These are phyloP conservation scores for Anguilla pacifica DNA, from an alignment of 2,797 vertebrate genomes.

Conservation along the genomic window DNA sequence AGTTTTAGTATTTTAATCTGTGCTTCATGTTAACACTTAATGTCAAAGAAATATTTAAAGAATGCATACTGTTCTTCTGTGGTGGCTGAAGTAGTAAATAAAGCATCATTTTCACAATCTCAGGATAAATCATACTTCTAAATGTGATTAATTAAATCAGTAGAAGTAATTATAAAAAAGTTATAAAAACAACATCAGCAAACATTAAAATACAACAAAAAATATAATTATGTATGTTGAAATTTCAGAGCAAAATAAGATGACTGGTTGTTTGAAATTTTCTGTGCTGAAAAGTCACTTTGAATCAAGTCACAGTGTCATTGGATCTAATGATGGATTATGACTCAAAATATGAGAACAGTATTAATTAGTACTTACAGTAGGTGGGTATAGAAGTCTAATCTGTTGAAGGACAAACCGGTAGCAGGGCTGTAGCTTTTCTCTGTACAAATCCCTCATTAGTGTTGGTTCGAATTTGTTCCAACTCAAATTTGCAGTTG, in stretches of 20 bases:
- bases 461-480: neutral
- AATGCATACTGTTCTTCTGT: neutral
- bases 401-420: neutral
- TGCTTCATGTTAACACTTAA: neutral
- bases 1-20: neutral
- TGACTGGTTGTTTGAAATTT: conserved; percentile 3
- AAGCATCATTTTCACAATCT: neutral
- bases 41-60: neutral
- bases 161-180: conserved; percentile 33
- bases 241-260: neutral
- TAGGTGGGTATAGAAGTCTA: neutral
- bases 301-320: conserved; percentile 52
- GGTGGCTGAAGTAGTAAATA: neutral
- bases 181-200: neutral
- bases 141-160: conserved; percentile 39
- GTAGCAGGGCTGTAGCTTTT: neutral
- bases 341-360: conserved; percentile 45
- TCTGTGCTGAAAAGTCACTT: conserved; percentile 60
- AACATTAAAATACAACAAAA: neutral
- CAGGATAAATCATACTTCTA: too few relatives aligned
- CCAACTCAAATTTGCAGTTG: neutral
- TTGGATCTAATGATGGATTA: conserved; percentile 55
- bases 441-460: neutral
- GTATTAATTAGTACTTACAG: conserved; percentile 1
- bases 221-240: neutral